Conservation (phyloP, 1,140 invertebrate genomes). For the Eciton burchellii region DNA sequence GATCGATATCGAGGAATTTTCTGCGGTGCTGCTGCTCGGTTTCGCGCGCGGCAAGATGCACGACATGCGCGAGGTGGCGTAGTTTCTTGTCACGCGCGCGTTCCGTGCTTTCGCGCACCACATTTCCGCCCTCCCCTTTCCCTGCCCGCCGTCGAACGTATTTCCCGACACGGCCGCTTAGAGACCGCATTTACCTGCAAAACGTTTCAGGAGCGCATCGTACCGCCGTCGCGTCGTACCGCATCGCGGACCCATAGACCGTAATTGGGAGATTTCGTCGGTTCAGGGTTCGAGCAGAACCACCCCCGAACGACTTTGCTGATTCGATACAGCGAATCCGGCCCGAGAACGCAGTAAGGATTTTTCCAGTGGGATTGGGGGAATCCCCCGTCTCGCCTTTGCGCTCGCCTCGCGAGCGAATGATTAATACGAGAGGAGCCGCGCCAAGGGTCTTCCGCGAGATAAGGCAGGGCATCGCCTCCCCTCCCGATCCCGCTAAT, state of each 20-base stretch:
- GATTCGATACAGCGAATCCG: slow-evolving; percentile 51
- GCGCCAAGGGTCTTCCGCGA: background rate
- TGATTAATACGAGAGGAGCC: background rate
- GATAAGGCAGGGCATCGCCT: background rate
- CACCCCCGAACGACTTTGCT: slow-evolving; percentile 67
- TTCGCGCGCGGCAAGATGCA: slow-evolving; percentile 31
- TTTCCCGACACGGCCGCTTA: slow-evolving; percentile 53
- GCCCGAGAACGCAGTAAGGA: background rate
- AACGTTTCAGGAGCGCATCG: slow-evolving; percentile 52
- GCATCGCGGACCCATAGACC: slow-evolving; percentile 25
- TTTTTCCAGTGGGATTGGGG: background rate
- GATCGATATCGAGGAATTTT: slow-evolving; percentile 62
- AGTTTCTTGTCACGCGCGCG: slow-evolving; percentile 57
- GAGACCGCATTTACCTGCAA: slow-evolving; percentile 58
- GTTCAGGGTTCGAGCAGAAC: slow-evolving; percentile 68
- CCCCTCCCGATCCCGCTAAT: background rate
- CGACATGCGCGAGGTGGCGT: slow-evolving; percentile 41
- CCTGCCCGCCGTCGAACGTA: slow-evolving; percentile 35
- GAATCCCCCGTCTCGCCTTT: background rate
- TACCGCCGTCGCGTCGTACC: background rate
- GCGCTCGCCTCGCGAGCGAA: background rate
- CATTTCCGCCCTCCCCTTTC: slow-evolving; percentile 46
- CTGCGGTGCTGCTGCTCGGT: slow-evolving; percentile 52
- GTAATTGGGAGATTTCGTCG: slow-evolving; percentile 73
- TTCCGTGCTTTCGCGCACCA: slow-evolving; percentile 48